Base-by-base conservation (phyloP, 2,113 vertebrate species). In the Fukomys damarensis region DNA sequence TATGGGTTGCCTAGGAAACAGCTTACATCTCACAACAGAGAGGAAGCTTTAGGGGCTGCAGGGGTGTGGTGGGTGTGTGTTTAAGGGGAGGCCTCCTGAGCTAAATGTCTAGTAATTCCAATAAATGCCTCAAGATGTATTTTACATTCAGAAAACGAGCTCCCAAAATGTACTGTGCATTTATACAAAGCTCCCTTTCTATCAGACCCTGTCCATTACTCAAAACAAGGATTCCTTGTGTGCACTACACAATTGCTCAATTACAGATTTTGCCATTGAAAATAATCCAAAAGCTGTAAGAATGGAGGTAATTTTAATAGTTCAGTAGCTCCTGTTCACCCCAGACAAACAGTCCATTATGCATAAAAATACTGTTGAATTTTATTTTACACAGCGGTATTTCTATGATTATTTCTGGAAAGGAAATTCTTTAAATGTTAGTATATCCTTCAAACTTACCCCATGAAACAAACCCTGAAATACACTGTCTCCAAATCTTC, bases 1-100 rank as follows among this genome's bases (percentile, higher is more conserved):
- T 87, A 87, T 54, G 63, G 24, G 98, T 98, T 97, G 96, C 97
- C 97, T 88, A 86, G 98, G 98, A 97, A 97, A 98, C 97, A 46
- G 43, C 43, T 16, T 19, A 76, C 82, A 20, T 79, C 76, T 49
- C 7, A 0, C 28, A 28, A 56, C 49, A 13, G 63, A n/a, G 63
- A 28, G n/a, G 24, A 52, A 84, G 70, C 84, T 66, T 9, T n/a
- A 3, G 0, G 26, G 49, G 52, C 17, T 68, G 89, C 41, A 7
- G 59, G 58, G 56, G 10, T 89, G 92, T 5, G 49, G n/a, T n/a
- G n/a, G n/a, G 52, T 13, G 63, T 30, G 56, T 32, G 38, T 49
- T 43, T 3, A 20, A 35, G 43, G 74, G 28, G 46, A 77, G 22
- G 86, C 74, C 83, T 54, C 16, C 16, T 52, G 20, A 76, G 56